These are phyloP conservation scores for Lepidonotus clava DNA, from an alignment of 2,888 invertebrate genomes.

Conservation along the genomic window DNA sequence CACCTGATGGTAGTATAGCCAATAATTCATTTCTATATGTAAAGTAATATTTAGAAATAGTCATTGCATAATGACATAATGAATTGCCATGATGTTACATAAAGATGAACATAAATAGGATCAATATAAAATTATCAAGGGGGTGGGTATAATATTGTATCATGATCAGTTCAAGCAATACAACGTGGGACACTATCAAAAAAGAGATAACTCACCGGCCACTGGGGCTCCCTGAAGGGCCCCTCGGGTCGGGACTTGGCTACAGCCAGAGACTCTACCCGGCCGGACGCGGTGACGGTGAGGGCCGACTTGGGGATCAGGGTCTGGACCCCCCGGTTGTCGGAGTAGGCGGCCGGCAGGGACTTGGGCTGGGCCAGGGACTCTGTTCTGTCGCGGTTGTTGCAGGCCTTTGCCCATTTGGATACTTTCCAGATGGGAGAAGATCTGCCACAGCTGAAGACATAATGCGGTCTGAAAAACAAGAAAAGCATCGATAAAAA, in stretches of 20 bases:
- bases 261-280: constrained; percentile 68
- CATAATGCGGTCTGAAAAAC: constrained; percentile 70
- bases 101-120: too few species aligned
- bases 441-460: constrained; percentile 74
- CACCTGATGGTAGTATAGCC: too few species aligned
- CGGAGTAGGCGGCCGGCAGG: constrained; percentile 67
- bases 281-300: constrained; percentile 66
- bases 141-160: too few species aligned
- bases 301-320: constrained; percentile 68
- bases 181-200: too few species aligned
- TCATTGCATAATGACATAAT: too few species aligned
- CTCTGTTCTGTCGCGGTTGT: constrained; percentile 64
- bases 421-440: constrained; percentile 71
- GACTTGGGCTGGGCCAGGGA: constrained; percentile 65
- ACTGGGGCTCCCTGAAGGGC: constrained; percentile 72
- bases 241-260: constrained; percentile 72
- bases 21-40: too few species aligned
- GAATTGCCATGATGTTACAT: too few species aligned
- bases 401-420: constrained; percentile 62
- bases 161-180: too few species aligned
- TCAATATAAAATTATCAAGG: too few species aligned
- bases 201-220: constrained; percentile 75
- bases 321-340: constrained; percentile 68
- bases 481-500: neutral
- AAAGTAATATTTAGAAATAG: too few species aligned